Base-by-base conservation (phyloP, 2,113 vertebrate species). In the Campylomormyrus tamandua region DNA sequence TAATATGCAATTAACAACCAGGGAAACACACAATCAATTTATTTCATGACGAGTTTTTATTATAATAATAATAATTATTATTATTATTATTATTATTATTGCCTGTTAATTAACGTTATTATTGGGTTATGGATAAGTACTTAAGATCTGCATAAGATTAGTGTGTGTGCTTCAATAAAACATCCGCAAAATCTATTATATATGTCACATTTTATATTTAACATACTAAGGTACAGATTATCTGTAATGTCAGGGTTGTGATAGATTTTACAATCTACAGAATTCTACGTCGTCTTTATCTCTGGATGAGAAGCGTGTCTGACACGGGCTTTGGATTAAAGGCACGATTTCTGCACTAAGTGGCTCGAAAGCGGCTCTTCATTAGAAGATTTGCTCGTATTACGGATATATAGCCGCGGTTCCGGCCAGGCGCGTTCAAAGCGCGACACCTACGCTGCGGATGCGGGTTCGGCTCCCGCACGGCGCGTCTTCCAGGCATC, bases 321-420 rank as follows among this genome's bases (percentile, higher is more conserved):
- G 83, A 84, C 49, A 53, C n/a, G 10, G 85, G 85, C 83, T 93
- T 93, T 94, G 93, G 92, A 93, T 95, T 92, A 94, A 94, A 93
- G 91, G 92, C 91, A 93, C 89, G 83, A 35, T 39, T 88, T 89
- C 91, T 91, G 88, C 52, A 89, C 35, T 90, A 85, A 90, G 87
- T 56, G 89, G 88, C 84, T 90, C 53, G 56, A 87, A 88, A 45
- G 11, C 88, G 53, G 80, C 35, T 24, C 83, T 15, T 49, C 24
- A 10, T 56, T 83, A 50, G 52, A 24, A 13, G 49, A 49, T 84
- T 89, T 89, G n/a, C 77, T 45, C 3, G 50, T 84, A 62, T 84
- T 89, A 84, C 84, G 10, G 19, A 45, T 45, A 89, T 7, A 58
- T 48, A 27, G 50, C 39, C 70, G 15, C 5, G 1, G 17, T 58